These are phyloP conservation scores for Hydrolagus colliei DNA, from an alignment of 2,797 vertebrate genomes.

Conservation along the genomic window DNA sequence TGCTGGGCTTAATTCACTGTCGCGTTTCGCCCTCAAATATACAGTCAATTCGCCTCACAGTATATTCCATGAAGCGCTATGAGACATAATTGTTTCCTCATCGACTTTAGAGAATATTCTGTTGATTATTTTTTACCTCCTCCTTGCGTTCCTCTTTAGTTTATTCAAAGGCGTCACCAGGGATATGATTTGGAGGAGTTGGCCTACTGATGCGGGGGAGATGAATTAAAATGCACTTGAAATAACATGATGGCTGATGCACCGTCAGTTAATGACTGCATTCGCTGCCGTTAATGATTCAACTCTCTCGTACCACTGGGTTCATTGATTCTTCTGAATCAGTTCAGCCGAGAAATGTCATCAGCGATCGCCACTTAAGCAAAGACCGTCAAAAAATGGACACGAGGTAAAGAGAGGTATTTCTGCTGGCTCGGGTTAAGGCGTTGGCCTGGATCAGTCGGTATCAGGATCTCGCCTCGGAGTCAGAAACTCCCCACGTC, in stretches of 20 bases:
- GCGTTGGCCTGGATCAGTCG: too few species aligned
- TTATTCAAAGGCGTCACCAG: not conserved
- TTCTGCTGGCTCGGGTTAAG: too few species aligned
- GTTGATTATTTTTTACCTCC: too few species aligned
- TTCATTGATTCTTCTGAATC: not conserved
- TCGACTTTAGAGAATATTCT: too few species aligned
- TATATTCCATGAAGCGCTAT: too few species aligned
- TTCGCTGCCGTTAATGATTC: not conserved
- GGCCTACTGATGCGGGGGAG: not conserved
- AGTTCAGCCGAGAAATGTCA: not conserved
- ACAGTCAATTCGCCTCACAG: too few species aligned
- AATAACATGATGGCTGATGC: not conserved
- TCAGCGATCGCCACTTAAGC: not conserved
- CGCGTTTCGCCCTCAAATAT: too few species aligned
- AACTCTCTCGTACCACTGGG: not conserved
- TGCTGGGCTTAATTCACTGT: too few species aligned
- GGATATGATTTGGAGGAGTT: not conserved
- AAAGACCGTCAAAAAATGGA: not conserved
- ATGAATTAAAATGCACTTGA: slow-evolving; percentile 7
- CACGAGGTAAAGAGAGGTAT: not conserved
- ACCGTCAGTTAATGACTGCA: not conserved
- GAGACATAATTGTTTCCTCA: too few species aligned
- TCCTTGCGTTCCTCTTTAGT: not conserved
- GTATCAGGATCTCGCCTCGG: too few species aligned
- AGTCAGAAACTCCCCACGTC: too few species aligned